Base-by-base conservation (phyloP, 1,140 invertebrate genomes). In the Polyergus mexicanus region DNA sequence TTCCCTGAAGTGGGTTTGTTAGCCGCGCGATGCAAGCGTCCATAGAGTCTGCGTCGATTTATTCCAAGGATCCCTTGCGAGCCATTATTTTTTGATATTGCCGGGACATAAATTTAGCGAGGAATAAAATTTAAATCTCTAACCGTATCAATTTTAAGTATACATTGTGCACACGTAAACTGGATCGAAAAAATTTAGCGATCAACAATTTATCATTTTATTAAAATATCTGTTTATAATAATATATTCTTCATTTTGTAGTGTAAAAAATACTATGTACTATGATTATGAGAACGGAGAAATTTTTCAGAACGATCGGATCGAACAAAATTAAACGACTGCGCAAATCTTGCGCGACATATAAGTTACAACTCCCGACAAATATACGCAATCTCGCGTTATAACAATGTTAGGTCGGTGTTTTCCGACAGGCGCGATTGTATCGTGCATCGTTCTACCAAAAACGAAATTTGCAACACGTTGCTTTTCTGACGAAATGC, bases 1-100 rank as follows among this genome's bases (percentile, higher is more conserved):
- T 87, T 83, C 72, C 68, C 44, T 44, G 78, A 81, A 86, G 71
- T 76, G 68, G 86, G 71, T 90, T 85, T 85, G 84, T 88, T 90
- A 88, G 66, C 68, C 63, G 75, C 71, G 83, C 76, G 71, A 66
- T 86, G 60, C 63, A 69, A 85, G 60, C 60, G 83, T 7, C 68
- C 77, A 65, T 65, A 84, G 16, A 75, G 54, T 25, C 76, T 62
- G 47, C 58, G 66, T 69, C 83, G 77, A 89, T 89, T 86, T 89
- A 86, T 86, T 74, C 71, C 75, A 80, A 81, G 74, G 56, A 56
- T 56, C 68, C 44, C 44, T 66, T 25, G 77, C 63, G 44, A 68
- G 58, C 25, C 38, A 41, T 69, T 80, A 54, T 80, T 69, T 54
- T 68, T 69, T 80, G 28, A 80, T 68, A 56, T 44, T 25, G 32